Evolutionary conservation across 2,113 vertebrate species (phyloP).

Genomic region (Nothoprocta perdicaria): DNA sequence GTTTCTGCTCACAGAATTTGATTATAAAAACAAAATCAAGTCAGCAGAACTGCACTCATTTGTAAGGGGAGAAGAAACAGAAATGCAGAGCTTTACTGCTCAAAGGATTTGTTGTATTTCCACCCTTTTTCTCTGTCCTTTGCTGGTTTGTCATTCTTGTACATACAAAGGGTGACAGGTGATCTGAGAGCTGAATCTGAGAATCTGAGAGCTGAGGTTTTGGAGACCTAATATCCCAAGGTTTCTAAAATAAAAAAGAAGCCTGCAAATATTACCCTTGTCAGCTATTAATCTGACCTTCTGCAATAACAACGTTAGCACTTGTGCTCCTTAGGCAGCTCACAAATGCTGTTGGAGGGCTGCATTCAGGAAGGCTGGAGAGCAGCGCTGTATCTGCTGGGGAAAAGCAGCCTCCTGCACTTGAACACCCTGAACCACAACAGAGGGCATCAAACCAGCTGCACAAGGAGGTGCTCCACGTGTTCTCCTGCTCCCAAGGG

Average conservation of each 20-base stretch:
- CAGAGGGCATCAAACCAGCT: not conserved
- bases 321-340: not conserved
- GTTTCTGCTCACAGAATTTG: not conserved
- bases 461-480: not conserved
- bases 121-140: not conserved
- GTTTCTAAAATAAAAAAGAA: not conserved
- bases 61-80: not conserved
- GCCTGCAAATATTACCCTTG: no score
- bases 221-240: not conserved
- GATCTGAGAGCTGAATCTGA: not conserved
- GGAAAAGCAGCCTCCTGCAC: not conserved
- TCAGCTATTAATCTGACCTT: not conserved
- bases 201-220: not conserved
- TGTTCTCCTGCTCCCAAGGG: rapidly evolving
- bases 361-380: not conserved
- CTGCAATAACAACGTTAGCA: not conserved
- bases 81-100: not conserved
- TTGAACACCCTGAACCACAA: not conserved
- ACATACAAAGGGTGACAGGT: not conserved
- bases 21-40: not conserved
- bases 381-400: no score
- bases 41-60: not conserved
- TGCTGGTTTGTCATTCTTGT: not conserved
- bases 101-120: not conserved
- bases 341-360: not conserved